Conservation (phyloP, 30 jellyfish, hydroid and myxozoan species). For the Mastigias papua region DNA sequence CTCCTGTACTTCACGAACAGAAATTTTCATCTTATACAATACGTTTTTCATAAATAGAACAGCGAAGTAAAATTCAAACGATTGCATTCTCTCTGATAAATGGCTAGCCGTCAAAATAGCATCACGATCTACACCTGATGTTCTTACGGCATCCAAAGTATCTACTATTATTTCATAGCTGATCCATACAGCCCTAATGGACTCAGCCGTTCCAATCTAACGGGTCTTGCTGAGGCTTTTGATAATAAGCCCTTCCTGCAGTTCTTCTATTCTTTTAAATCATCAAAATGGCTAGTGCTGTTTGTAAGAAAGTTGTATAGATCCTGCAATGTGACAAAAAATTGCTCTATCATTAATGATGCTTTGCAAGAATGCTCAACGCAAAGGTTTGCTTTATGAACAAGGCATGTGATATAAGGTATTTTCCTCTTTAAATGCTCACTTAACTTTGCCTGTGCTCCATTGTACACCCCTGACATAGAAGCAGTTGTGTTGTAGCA, state of each 20-base stretch:
- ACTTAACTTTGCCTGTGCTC: slow-evolving; percentile 28
- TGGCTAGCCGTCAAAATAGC: slow-evolving; percentile 34
- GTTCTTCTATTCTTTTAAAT: slow-evolving; percentile 6
- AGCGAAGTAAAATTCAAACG: slow-evolving; percentile 34
- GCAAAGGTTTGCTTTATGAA: slow-evolving; percentile 35
- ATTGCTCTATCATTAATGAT: slow-evolving; percentile 25
- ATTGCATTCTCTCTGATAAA: slow-evolving; percentile 4
- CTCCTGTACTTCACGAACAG: neutral
- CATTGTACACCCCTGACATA: slow-evolving; percentile 22
- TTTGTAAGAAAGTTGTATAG: slow-evolving; percentile 52
- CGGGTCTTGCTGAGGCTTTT: slow-evolving; percentile 38
- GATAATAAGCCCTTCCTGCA: slow-evolving; percentile 23
- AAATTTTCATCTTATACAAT: slow-evolving; percentile 1
- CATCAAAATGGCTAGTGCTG: neutral
- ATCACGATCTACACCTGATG: slow-evolving; percentile 6
- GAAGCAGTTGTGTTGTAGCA: slow-evolving; percentile 39
- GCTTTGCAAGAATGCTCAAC: slow-evolving; percentile 63
- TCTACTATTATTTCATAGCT: slow-evolving; percentile 11
- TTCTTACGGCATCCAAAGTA: slow-evolving; percentile 10
- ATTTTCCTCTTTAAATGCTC: neutral
- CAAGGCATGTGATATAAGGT: slow-evolving; percentile 51
- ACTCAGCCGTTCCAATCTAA: slow-evolving; percentile 51
- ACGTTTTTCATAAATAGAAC: slow-evolving; percentile 66
- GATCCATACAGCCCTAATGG: slow-evolving; percentile 61
- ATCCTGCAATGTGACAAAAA: slow-evolving; percentile 58